Conservation (phyloP, 2,888 invertebrate genomes). For the Steromphala cineraria region DNA sequence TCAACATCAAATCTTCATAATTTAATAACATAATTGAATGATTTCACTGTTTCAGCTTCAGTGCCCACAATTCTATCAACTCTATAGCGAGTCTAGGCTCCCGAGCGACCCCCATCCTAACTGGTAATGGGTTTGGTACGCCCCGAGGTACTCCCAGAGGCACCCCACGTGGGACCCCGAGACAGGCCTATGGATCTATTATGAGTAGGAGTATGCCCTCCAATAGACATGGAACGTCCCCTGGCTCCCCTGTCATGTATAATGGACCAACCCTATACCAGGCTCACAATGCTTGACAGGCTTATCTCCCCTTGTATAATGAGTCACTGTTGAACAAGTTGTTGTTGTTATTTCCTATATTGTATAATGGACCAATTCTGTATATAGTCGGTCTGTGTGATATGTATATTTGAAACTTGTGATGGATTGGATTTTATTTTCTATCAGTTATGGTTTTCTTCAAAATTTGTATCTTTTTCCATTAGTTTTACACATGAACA, state of each 20-base stretch:
- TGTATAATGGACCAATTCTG: too few species aligned
- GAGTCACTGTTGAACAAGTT: too few species aligned
- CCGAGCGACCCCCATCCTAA: conserved; percentile 7
- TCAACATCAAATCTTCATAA: too few species aligned
- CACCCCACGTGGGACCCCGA: conserved; percentile 35
- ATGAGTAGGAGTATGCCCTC: conserved; percentile 25
- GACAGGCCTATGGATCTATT: conserved; percentile 23
- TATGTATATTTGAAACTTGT: too few species aligned
- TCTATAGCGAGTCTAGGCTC: background rate
- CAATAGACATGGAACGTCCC: background rate
- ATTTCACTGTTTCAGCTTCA: conserved; percentile 25
- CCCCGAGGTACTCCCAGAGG: conserved; percentile 45
- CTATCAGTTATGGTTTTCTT: too few species aligned
- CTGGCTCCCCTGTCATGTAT: background rate
- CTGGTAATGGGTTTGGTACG: conserved; percentile 17
- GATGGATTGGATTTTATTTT: too few species aligned
- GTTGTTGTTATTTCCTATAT: too few species aligned
- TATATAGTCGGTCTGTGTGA: too few species aligned
- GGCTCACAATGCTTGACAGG: background rate
- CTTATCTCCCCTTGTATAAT: too few species aligned
- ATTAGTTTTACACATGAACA: too few species aligned
- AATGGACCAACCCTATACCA: background rate
- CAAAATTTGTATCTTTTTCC: too few species aligned
- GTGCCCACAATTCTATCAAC: conserved; percentile 43
- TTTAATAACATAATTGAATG: too few species aligned